phyloP scores from a whole-genome alignment of 2,888 invertebrate genomes.

The Meta bourneti region DNA sequence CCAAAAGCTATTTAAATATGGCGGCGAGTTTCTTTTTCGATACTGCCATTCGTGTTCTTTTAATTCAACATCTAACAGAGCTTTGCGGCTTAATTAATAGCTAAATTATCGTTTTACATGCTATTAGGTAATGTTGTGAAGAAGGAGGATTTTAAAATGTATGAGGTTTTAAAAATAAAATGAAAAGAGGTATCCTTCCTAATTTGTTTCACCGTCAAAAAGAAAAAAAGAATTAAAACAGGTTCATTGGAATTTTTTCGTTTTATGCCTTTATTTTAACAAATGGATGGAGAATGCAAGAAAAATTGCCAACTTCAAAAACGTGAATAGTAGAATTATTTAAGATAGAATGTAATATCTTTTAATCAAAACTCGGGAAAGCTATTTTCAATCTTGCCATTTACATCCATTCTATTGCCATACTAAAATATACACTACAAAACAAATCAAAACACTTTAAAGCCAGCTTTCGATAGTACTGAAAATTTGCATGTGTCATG shows the following conservation, averaged over 20 bases:
- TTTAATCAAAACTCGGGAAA: too few species aligned
- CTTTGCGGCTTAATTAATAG: constrained; percentile 52
- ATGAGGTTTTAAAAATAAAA: constrained; percentile 42
- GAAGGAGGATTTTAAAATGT: constrained; percentile 41
- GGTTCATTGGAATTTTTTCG: not conserved
- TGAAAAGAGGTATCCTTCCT: not conserved
- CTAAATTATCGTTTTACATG: constrained; percentile 61
- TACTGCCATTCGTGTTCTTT: not conserved
- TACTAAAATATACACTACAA: too few species aligned
- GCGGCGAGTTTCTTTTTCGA: not conserved
- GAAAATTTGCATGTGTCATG: too few species aligned
- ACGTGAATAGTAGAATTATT: too few species aligned
- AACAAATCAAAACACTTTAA: too few species aligned
- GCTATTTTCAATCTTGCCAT: too few species aligned
- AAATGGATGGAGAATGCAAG: not conserved
- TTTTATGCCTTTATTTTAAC: constrained; percentile 12
- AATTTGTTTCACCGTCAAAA: constrained; percentile 18
- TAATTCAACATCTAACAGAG: constrained; percentile 16
- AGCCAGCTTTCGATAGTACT: too few species aligned
- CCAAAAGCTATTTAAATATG: constrained; percentile 48
- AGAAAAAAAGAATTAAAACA: constrained; percentile 6
- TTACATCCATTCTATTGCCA: too few species aligned
- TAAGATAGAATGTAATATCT: too few species aligned
- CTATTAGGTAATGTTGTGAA: constrained; percentile 17
- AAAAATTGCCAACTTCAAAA: not conserved